Conservation (phyloP, 2,888 invertebrate species). For the Netelia inedita region DNA sequence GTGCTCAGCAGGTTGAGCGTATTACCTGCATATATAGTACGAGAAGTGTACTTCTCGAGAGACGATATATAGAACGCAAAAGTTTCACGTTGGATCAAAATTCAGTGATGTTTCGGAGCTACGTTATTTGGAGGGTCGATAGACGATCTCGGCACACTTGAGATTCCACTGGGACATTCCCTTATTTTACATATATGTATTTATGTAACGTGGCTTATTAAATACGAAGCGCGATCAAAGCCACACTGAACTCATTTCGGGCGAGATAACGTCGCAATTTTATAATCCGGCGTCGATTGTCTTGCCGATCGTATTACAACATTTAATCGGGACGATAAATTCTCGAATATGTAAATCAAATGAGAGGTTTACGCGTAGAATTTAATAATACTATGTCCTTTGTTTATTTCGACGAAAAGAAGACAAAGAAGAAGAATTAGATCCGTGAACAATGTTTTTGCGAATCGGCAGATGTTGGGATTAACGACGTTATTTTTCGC, state of each 20-base stretch:
- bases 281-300: neutral
- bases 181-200: slow-evolving; percentile 1
- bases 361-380: no score
- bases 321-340: neutral
- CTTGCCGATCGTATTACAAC: neutral
- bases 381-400: no score
- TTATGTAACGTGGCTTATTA: slow-evolving; percentile 8
- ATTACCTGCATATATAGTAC: slow-evolving; percentile 26
- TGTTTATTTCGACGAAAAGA: no score
- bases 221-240: slow-evolving; percentile 6
- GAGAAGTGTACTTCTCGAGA: slow-evolving; percentile 15
- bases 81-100: slow-evolving; percentile 36
- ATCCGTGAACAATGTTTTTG: slow-evolving; percentile 20
- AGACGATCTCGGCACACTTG: slow-evolving; percentile 37
- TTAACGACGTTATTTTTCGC: slow-evolving; percentile 53
- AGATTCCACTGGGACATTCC: slow-evolving; percentile 46
- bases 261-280: neutral
- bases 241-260: neutral
- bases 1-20: slow-evolving; percentile 1
- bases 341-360: no score
- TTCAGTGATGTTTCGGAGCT: slow-evolving; percentile 48
- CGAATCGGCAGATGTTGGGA: slow-evolving; percentile 16
- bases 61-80: neutral
- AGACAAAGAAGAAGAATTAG: neutral
- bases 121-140: slow-evolving; percentile 32